phyloP scores from a whole-genome alignment of 2,797 vertebrate genomes.

The Ara ararauna region DNA sequence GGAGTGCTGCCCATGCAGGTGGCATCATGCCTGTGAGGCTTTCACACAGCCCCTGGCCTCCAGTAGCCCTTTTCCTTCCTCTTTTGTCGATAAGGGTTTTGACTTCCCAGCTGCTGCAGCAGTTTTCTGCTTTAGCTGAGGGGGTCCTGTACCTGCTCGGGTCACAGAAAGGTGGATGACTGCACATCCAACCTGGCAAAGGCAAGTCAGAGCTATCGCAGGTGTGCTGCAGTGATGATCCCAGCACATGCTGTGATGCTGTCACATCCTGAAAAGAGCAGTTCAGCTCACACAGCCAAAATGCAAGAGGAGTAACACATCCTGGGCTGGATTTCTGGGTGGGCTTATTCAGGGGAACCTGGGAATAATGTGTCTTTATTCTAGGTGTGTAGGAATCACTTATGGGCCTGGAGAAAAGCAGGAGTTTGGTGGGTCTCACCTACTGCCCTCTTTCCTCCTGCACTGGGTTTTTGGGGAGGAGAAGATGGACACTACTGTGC shows the following conservation, averaged over 20 bases:
- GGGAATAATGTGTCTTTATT: not conserved
- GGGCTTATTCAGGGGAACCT: too few species aligned
- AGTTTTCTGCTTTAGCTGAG: not conserved
- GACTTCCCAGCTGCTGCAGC: too few species aligned
- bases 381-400: not conserved
- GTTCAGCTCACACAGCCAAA: fast-evolving
- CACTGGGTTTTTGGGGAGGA: not conserved
- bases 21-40: not conserved
- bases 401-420: not conserved
- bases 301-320: not conserved
- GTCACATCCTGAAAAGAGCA: too few species aligned
- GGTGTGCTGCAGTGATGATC: not conserved
- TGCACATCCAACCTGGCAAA: not conserved
- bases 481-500: not conserved
- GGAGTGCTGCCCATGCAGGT: not conserved
- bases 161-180: not conserved
- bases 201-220: not conserved
- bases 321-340: not conserved
- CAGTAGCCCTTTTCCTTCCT: not conserved
- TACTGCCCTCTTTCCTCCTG: not conserved
- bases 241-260: too few species aligned
- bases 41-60: not conserved
- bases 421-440: not conserved
- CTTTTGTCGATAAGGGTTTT: not conserved
- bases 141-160: too few species aligned